Percentiles rank a stretch among this genome's conserved stretches.
phyloP scores from a whole-genome alignment of 2,113 vertebrate species.

The Cromileptes altivelis region DNA sequence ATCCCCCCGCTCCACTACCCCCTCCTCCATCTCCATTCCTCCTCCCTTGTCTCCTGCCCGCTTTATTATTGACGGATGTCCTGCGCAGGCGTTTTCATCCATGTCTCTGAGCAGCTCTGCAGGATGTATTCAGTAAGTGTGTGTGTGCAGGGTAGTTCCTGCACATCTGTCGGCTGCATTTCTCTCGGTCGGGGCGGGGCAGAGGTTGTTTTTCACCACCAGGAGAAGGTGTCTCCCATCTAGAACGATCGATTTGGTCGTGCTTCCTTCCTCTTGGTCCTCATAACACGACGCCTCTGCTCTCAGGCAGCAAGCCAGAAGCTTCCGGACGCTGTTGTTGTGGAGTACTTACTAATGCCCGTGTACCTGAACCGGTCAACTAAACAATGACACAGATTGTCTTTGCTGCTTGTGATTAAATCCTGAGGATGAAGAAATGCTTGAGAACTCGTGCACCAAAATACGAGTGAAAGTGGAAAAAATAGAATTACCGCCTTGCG shows the following conservation, averaged over 20 bases:
- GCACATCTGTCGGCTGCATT: slow-evolving; percentile 86
- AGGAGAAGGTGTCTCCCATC: slow-evolving; percentile 80
- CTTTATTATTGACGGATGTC: slow-evolving; percentile 87
- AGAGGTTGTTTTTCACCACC: slow-evolving; percentile 82
- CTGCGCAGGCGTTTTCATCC: slow-evolving; percentile 81
- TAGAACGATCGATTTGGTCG: slow-evolving; percentile 62
- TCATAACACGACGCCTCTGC: slow-evolving; percentile 73
- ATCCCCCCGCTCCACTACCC: slow-evolving; percentile 25
- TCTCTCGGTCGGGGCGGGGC: slow-evolving; percentile 68
- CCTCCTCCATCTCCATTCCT: slow-evolving; percentile 37
- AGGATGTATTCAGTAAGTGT: slow-evolving; percentile 70
- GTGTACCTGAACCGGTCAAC: slow-evolving; percentile 32
- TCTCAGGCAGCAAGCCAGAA: slow-evolving; percentile 72
- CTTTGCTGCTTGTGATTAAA: neutral
- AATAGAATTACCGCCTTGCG: no score
- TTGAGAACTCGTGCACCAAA: neutral
- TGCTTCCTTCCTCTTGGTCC: slow-evolving; percentile 79
- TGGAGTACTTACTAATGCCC: slow-evolving; percentile 33
- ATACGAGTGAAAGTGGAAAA: neutral
- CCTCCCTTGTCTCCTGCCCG: slow-evolving; percentile 69
- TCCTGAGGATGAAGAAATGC: neutral
- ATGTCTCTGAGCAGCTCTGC: slow-evolving; percentile 71
- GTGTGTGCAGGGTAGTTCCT: slow-evolving; percentile 76
- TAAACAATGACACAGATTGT: slow-evolving; percentile 37
- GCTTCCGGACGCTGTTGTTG: slow-evolving; percentile 65